These are phyloP conservation scores for Echeneis naucrates DNA, from an alignment of 2,797 vertebrate genomes.

Conservation along the genomic window DNA sequence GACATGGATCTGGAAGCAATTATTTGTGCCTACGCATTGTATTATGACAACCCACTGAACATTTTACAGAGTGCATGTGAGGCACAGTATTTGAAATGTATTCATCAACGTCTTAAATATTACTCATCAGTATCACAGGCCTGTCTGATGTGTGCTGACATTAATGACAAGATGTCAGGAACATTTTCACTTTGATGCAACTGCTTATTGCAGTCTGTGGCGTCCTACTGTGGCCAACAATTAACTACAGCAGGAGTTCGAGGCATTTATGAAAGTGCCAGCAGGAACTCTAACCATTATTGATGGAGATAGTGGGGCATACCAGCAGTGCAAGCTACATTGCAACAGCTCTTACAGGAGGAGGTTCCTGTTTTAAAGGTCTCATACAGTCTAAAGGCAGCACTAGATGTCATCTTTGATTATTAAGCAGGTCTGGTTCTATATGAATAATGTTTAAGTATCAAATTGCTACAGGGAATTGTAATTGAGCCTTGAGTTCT, in stretches of 20 bases:
- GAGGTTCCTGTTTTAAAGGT: background rate
- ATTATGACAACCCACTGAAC: slow-evolving; percentile 31
- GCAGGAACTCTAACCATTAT: slow-evolving; percentile 39
- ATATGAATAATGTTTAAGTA: background rate
- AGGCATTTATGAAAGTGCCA: slow-evolving; percentile 30
- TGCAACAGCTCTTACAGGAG: slow-evolving; percentile 7
- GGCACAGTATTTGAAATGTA: slow-evolving; percentile 42
- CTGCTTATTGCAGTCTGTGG: slow-evolving; percentile 12
- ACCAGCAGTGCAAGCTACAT: slow-evolving; percentile 15
- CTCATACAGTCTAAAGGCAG: background rate
- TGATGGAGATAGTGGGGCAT: slow-evolving; percentile 46
- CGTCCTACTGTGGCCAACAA: background rate
- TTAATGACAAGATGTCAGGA: slow-evolving; percentile 38
- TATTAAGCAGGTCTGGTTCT: background rate
- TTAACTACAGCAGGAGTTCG: slow-evolving; percentile 37
- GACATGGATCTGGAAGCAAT: slow-evolving; percentile 78
- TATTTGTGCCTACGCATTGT: slow-evolving; percentile 54
- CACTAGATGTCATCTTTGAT: background rate
- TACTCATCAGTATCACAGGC: slow-evolving; percentile 41
- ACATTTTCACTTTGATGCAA: slow-evolving; percentile 29
- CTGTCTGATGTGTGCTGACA: slow-evolving; percentile 13
- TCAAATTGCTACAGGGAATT: background rate
- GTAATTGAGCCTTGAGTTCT: background rate
- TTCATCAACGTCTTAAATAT: slow-evolving; percentile 53
- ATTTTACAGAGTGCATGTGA: slow-evolving; percentile 48